Evolutionary conservation across 1,140 invertebrate species (phyloP).

Genomic region (Drosophila virilis): DNA sequence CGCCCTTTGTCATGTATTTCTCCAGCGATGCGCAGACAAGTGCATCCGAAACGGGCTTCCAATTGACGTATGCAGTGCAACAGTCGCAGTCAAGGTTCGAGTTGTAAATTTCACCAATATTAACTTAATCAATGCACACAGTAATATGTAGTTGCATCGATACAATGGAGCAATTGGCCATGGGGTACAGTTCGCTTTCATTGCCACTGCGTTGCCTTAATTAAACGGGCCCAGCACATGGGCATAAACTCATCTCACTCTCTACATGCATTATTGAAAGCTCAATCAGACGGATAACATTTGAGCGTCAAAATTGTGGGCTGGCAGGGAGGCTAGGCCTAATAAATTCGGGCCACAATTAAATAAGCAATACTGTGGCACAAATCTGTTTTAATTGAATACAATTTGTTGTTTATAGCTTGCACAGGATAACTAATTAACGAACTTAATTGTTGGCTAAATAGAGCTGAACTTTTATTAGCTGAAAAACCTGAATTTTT

Average conservation of each 20-base stretch:
- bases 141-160: constrained; percentile 33
- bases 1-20: constrained; percentile 66
- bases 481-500: too few species aligned
- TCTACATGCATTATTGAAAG: constrained; percentile 51
- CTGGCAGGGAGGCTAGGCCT: background rate
- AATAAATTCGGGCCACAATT: background rate
- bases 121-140: constrained; percentile 53
- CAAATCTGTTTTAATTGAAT: background rate
- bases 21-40: constrained; percentile 70
- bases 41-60: constrained; percentile 65
- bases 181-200: constrained; percentile 10
- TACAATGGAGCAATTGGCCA: constrained; percentile 17
- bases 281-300: constrained; percentile 47
- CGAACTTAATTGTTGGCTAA: too few species aligned
- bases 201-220: constrained; percentile 52
- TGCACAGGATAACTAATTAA: too few species aligned
- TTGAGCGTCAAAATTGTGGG: constrained; percentile 1
- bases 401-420: too few species aligned
- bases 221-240: constrained; percentile 47
- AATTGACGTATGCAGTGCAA: constrained; percentile 61
- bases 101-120: constrained; percentile 36
- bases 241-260: constrained; percentile 45
- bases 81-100: constrained; percentile 7
- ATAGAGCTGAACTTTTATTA: too few species aligned
- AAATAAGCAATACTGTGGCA: constrained; percentile 1